phyloP scores from a whole-genome alignment of 1,140 invertebrate species.

The Scaptomyza montana region DNA sequence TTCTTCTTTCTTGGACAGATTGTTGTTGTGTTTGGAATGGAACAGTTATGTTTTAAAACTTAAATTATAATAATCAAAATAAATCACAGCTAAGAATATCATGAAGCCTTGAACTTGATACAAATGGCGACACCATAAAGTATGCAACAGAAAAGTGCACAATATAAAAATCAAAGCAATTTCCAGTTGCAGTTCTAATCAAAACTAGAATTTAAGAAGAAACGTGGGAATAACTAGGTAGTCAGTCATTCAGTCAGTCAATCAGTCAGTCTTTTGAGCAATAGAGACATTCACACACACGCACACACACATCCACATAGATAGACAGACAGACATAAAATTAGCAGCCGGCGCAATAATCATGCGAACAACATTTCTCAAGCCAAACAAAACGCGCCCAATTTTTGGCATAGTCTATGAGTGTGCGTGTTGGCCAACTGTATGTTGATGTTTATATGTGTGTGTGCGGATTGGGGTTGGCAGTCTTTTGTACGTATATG shows the following conservation, averaged over 20 bases:
- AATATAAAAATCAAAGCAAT: neutral
- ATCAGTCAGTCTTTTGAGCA: slow-evolving; percentile 4
- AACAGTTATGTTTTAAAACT: too few species aligned
- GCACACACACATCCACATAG: neutral
- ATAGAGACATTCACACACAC: slow-evolving; percentile 61
- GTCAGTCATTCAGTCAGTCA: neutral
- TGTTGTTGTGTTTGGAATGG: too few species aligned
- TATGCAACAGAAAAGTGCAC: neutral
- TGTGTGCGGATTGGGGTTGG: slow-evolving; percentile 18
- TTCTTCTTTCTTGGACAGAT: too few species aligned
- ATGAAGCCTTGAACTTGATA: too few species aligned
- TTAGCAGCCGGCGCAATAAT: slow-evolving; percentile 68
- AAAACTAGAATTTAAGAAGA: slow-evolving; percentile 6
- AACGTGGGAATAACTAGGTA: neutral
- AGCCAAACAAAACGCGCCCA: slow-evolving; percentile 78
- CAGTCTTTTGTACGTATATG: slow-evolving; percentile 16
- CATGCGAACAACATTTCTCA: slow-evolving; percentile 73
- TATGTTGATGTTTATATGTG: neutral
- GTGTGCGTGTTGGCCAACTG: slow-evolving; percentile 26
- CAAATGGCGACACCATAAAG: too few species aligned
- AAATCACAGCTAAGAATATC: too few species aligned
- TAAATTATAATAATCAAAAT: too few species aligned
- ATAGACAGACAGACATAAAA: slow-evolving; percentile 43
- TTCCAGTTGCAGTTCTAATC: neutral
- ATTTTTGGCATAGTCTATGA: slow-evolving; percentile 7